phyloP scores from a whole-genome alignment of 1,140 invertebrate genomes.

The Lucilia cuprina region DNA sequence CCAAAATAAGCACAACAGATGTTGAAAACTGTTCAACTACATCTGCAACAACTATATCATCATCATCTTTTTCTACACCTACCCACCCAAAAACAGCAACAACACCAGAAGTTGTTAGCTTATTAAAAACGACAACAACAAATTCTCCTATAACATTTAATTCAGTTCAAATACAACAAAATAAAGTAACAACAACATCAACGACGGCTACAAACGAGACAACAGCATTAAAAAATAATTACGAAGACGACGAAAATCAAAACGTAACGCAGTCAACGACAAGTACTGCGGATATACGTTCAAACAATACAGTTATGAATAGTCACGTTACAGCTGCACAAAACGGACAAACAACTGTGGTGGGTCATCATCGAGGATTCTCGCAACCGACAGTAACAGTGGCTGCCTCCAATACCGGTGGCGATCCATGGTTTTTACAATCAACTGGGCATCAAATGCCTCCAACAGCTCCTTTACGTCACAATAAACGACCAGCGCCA shows the following conservation, averaged over 20 bases:
- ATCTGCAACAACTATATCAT: too few species aligned
- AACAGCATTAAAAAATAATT: not conserved
- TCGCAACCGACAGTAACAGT: constrained; percentile 59
- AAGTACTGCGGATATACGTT: not conserved
- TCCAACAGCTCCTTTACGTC: constrained; percentile 59
- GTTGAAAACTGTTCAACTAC: not conserved
- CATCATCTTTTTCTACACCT: not conserved
- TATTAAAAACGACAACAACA: not conserved
- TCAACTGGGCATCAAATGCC: constrained; percentile 61
- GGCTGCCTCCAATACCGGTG: constrained; percentile 51
- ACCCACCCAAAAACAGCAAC: not conserved
- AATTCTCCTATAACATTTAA: not conserved
- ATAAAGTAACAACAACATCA: not conserved
- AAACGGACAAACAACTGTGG: constrained; percentile 59
- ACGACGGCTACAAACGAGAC: constrained; percentile 25
- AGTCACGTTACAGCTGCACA: constrained; percentile 61
- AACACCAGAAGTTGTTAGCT: not conserved
- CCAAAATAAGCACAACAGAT: constrained; percentile 7
- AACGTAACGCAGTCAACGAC: constrained; percentile 19
- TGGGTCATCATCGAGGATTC: constrained; percentile 62
- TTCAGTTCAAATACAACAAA: not conserved
- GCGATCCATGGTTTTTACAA: constrained; percentile 63
- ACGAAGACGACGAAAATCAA: too few species aligned
- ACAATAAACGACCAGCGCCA: constrained; percentile 61
- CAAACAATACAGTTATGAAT: constrained; percentile 54